Base-by-base conservation (phyloP, 2,888 invertebrate genomes). In the Deladenus siricidicola region DNA sequence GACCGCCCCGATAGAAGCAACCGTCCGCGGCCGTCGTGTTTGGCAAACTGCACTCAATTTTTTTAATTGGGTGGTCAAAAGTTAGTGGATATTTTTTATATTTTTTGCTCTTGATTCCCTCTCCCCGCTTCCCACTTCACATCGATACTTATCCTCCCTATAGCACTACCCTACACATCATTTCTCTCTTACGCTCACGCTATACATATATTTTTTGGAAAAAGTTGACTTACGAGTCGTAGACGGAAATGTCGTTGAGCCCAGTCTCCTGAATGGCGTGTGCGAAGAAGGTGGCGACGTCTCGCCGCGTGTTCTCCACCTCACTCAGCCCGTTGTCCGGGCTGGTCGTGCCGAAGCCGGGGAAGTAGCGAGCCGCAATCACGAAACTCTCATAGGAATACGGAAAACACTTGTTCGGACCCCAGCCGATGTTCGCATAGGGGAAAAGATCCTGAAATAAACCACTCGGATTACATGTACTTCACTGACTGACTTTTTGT, bases 241-340 rank as follows among this genome's bases (percentile, higher is more conserved):
- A 77, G 14, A 77, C 58, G 14, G 64, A 63, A 42, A 74, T 62
- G 63, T 77, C 70, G 34, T 73, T 77, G 48, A 78, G 74, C 3
- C 78, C 78, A 34, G 78, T 78, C 60, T 78, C 78, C 53, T 78
- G 78, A 44, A 78, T 58, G 21, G 71, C 74, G 50, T 78, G 78
- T 0, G 78, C 75, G 43, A 78, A 77, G 56, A 78, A 78, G 6
- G 75, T 72, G 4, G 78, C 73, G 8, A 78, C 66, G 56, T 78
- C 78, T 8, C 76, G 44, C 17, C 69, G 63, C 28, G 67, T 64
- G 52, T 66, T 68, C 28, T 69, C 68, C 19, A 24, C 51, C 3
- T 52, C 28, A 14, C 57, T 61, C 26, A 56, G 64, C 14, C 55
- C 50, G 44, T 52, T 66, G 3, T 29, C 43, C 6, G 53, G 34